These are phyloP conservation scores for Saxidomus purpurata DNA, from an alignment of 1,140 invertebrate species.

Conservation along the genomic window DNA sequence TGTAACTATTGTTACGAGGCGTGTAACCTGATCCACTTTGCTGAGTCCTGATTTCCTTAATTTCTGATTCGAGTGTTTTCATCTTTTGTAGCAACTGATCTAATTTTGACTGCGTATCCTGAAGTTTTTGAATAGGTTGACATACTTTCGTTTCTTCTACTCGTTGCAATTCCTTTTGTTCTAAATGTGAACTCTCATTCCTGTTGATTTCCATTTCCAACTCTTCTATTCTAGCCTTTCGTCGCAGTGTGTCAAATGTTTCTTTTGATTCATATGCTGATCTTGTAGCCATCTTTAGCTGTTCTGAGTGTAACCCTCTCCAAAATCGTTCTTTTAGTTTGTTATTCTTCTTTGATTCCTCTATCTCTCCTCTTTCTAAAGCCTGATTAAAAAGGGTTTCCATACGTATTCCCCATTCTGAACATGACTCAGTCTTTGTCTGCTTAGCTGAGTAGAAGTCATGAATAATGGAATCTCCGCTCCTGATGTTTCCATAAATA, in stretches of 20 bases:
- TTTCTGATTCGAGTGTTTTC: neutral
- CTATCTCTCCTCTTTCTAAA: conserved; percentile 24
- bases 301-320: conserved; percentile 10
- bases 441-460: conserved; percentile 31
- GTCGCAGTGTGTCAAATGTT: neutral
- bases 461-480: conserved; percentile 9
- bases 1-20: no score
- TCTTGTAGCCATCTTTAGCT: conserved; percentile 27
- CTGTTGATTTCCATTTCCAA: neutral
- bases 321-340: conserved; percentile 44
- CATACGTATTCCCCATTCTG: conserved; percentile 31
- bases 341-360: neutral
- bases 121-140: neutral
- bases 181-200: no score
- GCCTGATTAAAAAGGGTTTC: conserved; percentile 22
- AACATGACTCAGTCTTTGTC: neutral
- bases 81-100: neutral
- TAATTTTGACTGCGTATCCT: neutral
- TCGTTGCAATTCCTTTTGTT: neutral
- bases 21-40: neutral
- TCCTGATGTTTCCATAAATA: conserved; percentile 1
- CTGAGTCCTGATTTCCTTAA: neutral
- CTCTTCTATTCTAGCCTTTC: conserved; percentile 19
- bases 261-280: conserved; percentile 15
- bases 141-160: neutral